phyloP scores from a whole-genome alignment of 2,888 invertebrate species.

The Lottia scabra region DNA sequence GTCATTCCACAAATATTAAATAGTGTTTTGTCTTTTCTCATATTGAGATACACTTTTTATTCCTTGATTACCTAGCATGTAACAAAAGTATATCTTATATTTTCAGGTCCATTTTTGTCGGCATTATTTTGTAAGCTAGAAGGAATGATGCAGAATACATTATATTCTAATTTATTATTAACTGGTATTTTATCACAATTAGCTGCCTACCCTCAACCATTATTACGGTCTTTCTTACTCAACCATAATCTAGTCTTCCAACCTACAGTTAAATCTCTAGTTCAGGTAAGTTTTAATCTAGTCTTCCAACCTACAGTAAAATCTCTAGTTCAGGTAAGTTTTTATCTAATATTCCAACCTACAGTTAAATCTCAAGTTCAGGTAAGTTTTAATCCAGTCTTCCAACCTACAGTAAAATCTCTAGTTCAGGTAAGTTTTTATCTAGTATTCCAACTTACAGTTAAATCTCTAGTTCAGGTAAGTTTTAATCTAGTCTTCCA shows the following conservation, averaged over 20 bases:
- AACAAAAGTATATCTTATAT: too few relatives aligned
- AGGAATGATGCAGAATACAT: slow-evolving; percentile 84
- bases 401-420: slow-evolving; percentile 91
- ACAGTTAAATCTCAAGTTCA: slow-evolving; percentile 91
- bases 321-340: slow-evolving; percentile 71
- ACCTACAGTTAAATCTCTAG: slow-evolving; percentile 89
- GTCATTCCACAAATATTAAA: too few relatives aligned
- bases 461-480: too few relatives aligned
- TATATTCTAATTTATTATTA: slow-evolving; percentile 87
- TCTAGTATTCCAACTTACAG: background rate
- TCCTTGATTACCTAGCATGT: too few relatives aligned
- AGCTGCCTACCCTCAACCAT: slow-evolving; percentile 88
- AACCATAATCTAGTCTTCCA: slow-evolving; percentile 87
- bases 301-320: too few relatives aligned
- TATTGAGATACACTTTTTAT: too few relatives aligned
- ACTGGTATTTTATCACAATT: slow-evolving; percentile 88
- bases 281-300: slow-evolving; percentile 54
- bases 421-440: slow-evolving; percentile 82
- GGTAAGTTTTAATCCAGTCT: slow-evolving; percentile 86
- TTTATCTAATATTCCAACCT: slow-evolving; percentile 87
- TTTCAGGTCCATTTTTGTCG: slow-evolving; percentile 81
- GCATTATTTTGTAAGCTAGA: slow-evolving; percentile 85
- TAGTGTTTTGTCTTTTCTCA: too few relatives aligned
- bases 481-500: background rate
- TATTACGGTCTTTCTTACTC: slow-evolving; percentile 87